Conservation (phyloP, 2,888 invertebrate genomes). For the Adelphocoris suturalis region DNA sequence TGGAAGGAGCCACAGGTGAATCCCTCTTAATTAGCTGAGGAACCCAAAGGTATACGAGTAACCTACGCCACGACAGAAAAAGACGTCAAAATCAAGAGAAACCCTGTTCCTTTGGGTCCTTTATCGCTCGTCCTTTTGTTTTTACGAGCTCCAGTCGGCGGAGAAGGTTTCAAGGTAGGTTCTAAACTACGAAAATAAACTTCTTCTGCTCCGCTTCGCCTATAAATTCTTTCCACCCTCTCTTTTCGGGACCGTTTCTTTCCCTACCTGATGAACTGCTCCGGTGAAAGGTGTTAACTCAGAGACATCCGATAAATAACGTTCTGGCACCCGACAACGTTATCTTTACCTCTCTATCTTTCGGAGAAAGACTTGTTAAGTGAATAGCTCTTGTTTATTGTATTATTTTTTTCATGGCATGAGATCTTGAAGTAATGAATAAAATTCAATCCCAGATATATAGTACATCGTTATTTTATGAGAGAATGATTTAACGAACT, state of each 20-base stretch:
- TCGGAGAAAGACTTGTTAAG: background rate
- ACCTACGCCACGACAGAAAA: background rate
- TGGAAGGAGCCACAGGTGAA: background rate
- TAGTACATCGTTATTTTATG: no score
- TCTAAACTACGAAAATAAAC: slow-evolving; percentile 32
- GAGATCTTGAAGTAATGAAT: background rate
- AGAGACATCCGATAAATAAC: slow-evolving; percentile 18
- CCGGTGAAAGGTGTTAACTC: slow-evolving; percentile 30
- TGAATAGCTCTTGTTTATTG: background rate
- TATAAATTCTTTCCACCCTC: slow-evolving; percentile 41
- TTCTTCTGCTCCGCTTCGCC: slow-evolving; percentile 19
- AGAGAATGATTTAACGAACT: no score
- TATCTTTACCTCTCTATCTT: background rate
- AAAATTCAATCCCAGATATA: no score
- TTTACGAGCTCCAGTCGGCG: slow-evolving; percentile 18
- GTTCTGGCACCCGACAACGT: background rate
- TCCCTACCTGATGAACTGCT: slow-evolving; percentile 20
- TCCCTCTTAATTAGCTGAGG: slow-evolving; percentile 17
- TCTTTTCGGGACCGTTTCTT: background rate
- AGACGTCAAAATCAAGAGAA: slow-evolving; percentile 37
- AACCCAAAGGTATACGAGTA: slow-evolving; percentile 9
- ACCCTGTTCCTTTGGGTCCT: background rate
- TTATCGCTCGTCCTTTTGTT: slow-evolving; percentile 19
- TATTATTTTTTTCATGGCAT: background rate
- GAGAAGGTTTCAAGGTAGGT: background rate